Evolutionary conservation across 1,140 invertebrate species (phyloP).

Genomic region (Aphaenogaster ashmeadi): DNA sequence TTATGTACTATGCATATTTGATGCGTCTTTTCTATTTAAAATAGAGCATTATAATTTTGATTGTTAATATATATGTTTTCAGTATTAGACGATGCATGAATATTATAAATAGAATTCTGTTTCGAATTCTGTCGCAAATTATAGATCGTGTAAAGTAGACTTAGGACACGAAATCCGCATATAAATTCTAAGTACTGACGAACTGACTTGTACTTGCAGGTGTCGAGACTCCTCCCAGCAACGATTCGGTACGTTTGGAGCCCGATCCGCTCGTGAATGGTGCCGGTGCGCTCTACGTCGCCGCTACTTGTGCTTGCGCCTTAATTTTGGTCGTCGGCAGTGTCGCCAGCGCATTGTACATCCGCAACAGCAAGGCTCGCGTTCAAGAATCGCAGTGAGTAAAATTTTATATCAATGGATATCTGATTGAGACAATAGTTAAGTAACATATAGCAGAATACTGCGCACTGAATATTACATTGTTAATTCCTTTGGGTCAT

Average conservation of each 20-base stretch:
- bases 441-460: background rate
- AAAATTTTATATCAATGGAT: constrained; percentile 9
- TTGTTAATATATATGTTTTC: too few relatives aligned
- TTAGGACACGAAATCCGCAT: background rate
- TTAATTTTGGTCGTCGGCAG: constrained; percentile 91
- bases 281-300: constrained; percentile 92
- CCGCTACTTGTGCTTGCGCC: constrained; percentile 93
- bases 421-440: background rate
- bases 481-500: too few relatives aligned
- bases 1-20: too few relatives aligned
- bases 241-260: constrained; percentile 89
- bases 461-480: background rate
- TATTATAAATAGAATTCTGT: too few relatives aligned
- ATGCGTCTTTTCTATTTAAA: too few relatives aligned
- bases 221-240: constrained; percentile 87
- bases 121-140: too few relatives aligned
- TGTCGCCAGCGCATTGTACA: constrained; percentile 92
- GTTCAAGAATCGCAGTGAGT: constrained; percentile 93
- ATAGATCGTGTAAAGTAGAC: too few relatives aligned
- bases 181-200: background rate
- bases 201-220: constrained; percentile 81
- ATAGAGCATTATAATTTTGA: too few relatives aligned
- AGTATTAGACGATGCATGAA: too few relatives aligned
- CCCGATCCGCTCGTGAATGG: constrained; percentile 89
- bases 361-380: constrained; percentile 92